A percentile compares a stretch with the other conserved stretches of the same genome.
These are phyloP conservation scores for Cheiracanthium punctorium DNA, from an alignment of 2,888 invertebrate genomes.

Conservation along the genomic window DNA sequence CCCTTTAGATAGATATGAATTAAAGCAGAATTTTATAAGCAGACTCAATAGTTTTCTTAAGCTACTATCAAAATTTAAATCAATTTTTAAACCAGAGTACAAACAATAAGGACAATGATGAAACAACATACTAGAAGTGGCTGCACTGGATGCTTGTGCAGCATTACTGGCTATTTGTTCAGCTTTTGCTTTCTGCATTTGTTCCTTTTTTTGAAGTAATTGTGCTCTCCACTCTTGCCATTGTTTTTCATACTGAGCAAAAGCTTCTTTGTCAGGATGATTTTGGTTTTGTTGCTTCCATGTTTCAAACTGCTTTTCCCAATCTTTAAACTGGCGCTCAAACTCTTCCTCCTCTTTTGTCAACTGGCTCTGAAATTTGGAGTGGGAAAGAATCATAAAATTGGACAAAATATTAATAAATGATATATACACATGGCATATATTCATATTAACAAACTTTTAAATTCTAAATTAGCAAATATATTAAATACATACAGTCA, in stretches of 20 bases:
- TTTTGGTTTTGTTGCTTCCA: constrained; percentile 77
- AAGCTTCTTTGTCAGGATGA: constrained; percentile 77
- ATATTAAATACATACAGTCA: too few species aligned
- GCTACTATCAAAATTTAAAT: too few species aligned
- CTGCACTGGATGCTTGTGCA: not conserved
- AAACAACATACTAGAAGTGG: not conserved
- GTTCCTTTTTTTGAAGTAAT: constrained; percentile 64
- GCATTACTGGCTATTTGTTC: constrained; percentile 18
- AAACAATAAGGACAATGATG: not conserved
- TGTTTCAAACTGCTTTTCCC: constrained; percentile 77
- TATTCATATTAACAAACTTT: too few species aligned
- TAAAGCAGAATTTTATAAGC: too few species aligned
- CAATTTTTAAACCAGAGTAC: too few species aligned
- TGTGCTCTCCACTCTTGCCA: constrained; percentile 75
- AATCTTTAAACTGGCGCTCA: constrained; percentile 75
- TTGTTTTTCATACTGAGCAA: constrained; percentile 76
- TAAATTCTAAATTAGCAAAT: too few species aligned
- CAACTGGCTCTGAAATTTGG: constrained; percentile 23
- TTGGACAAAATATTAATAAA: too few species aligned
- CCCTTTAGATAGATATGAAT: too few species aligned
- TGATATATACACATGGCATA: too few species aligned
- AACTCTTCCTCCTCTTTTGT: constrained; percentile 70
- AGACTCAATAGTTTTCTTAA: too few species aligned
- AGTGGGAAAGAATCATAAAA: not conserved
- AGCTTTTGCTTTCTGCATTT: constrained; percentile 67